phyloP scores from a whole-genome alignment of 2,888 invertebrate species.

The Nemurella pictetii region DNA sequence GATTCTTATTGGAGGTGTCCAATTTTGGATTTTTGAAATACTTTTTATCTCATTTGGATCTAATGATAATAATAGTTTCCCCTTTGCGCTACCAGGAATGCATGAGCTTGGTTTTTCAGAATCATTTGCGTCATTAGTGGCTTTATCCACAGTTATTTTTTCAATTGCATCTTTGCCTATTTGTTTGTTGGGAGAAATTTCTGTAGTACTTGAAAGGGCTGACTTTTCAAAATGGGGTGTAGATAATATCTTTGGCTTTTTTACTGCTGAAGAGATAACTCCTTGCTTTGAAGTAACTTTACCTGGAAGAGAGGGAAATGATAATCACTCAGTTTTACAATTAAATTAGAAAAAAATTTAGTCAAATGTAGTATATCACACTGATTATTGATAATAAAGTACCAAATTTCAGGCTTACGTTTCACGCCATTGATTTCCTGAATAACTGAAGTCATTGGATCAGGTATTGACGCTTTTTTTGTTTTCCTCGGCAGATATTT shows the following conservation, averaged over 20 bases:
- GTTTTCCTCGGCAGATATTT: neutral
- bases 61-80: neutral
- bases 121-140: neutral
- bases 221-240: neutral
- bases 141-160: neutral
- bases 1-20: neutral
- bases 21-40: neutral
- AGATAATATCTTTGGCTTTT: neutral
- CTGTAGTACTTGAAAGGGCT: no score
- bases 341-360: no score
- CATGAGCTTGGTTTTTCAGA: neutral
- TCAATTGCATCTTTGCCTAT: neutral
- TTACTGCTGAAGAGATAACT: no score
- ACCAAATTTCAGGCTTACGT: conserved; percentile 4
- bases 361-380: no score
- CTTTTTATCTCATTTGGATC: neutral
- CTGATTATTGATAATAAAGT: neutral
- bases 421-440: conserved; percentile 10
- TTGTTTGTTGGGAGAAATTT: neutral
- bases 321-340: no score
- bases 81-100: neutral
- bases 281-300: neutral
- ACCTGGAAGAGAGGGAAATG: neutral
- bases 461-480: neutral
- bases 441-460: conserved; percentile 11